Evolutionary conservation across 2,888 invertebrate genomes (phyloP), one percentile per base, ranked within the genome.

Genomic region (Euspilapteryx auroguttella): DNA sequence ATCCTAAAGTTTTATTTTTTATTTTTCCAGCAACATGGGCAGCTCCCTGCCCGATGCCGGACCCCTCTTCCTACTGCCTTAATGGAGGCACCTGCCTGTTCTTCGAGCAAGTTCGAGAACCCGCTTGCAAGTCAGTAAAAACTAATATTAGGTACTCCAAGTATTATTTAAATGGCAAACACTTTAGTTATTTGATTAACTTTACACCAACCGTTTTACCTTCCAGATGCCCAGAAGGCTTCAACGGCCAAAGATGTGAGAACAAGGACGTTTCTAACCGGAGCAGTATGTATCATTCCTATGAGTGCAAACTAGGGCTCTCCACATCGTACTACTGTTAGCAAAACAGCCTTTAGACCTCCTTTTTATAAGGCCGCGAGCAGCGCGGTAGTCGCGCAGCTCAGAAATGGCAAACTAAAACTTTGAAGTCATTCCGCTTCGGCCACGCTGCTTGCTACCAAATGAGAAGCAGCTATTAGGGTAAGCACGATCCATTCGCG

Each of bases 61-160:
- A 69, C 36, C 75, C 75, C 12, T 65, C 83, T 41, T 82, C 82
- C 42, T 91, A 85, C 69, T 94, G 93, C 77, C 82, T 89, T 63
- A 92, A 93, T 61, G 89, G 89, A 49, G 93, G 91, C 57, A 87
- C 86, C 41, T 94, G 94, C 76, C 82, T 85, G 62, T 86, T 84
- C 69, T 86, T 88, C 68, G 81, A 83, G 62, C 81, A 84, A 47
- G 84, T 91, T 51, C 82, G 82, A 57, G 87, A 87, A 75, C 82
- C 84, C 58, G 87, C 86, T 61, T 93, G 93, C 86, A 86, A 85
- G 92, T 93, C 76, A 88, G 87, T 85, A 51, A n/a, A n/a, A n/a
- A n/a, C n/a, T n/a, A n/a, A n/a, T n/a, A n/a, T n/a, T n/a, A n/a
- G n/a, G n/a, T n/a, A n/a, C n/a, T n/a, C n/a, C n/a, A n/a, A n/a